Evolutionary conservation across 2,797 vertebrate species (phyloP).

Genomic region (Syngnathus rostellatus): DNA sequence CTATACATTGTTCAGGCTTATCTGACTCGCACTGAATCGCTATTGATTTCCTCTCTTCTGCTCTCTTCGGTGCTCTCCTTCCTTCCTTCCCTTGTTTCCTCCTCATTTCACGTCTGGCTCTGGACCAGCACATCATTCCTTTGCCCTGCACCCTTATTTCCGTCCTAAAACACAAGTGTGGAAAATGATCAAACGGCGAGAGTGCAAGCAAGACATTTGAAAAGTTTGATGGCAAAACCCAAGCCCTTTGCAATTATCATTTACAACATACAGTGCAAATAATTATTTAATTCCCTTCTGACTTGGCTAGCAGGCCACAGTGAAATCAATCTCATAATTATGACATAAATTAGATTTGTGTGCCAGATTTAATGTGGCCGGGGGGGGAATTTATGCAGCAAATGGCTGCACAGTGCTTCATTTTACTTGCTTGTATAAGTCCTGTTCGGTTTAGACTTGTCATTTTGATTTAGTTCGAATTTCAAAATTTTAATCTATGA

Average conservation of each 20-base stretch:
- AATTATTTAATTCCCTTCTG: not conserved
- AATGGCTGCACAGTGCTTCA: not conserved
- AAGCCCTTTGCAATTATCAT: not conserved
- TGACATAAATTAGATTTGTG: conserved; percentile 1
- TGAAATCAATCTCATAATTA: not conserved
- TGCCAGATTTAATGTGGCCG: not conserved
- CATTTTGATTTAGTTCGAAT: not conserved
- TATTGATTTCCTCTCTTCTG: conserved; percentile 78
- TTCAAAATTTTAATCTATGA: not conserved
- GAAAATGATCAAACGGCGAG: not conserved
- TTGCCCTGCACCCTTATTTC: conserved; percentile 34
- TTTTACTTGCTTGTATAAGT: not conserved
- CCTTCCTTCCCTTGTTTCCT: conserved; percentile 29
- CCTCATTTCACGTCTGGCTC: conserved; percentile 35
- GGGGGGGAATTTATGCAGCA: not conserved
- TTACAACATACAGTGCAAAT: not conserved
- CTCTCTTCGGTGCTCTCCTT: conserved; percentile 60
- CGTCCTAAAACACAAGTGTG: conserved; percentile 16
- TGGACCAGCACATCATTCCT: conserved; percentile 38
- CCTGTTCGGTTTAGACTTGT: not conserved
- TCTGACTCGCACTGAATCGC: conserved; percentile 78
- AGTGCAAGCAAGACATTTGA: not conserved
- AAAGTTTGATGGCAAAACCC: not conserved
- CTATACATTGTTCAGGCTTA: conserved; percentile 79
- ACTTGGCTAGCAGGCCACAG: not conserved